Base-by-base conservation (phyloP, 2,888 invertebrate species). In the Bembecia ichneumoniformis region DNA sequence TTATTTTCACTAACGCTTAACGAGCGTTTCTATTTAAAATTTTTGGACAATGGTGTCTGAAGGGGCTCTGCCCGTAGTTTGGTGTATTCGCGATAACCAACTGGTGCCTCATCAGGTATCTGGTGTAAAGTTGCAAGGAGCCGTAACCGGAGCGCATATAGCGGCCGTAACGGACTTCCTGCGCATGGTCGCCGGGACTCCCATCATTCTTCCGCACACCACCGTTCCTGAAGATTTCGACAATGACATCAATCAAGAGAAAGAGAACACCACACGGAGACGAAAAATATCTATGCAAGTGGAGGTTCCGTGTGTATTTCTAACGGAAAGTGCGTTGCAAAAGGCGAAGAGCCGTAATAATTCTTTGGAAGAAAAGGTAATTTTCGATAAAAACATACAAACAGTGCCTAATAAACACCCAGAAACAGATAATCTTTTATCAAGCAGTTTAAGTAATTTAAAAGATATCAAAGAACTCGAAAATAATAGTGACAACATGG, bases 21-120 rank as follows among this genome's bases (percentile, higher is more conserved):
- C n/a, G n/a, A 10, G 14, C 40, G 13, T 40, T 3, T 13, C 11
- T 13, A 7, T 5, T 9, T 3, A 4, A 46, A 13, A 46, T 34
- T 44, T 13, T 10, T 40, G 7, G 16, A 89, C 77, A 71, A 90
- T 91, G 91, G 90, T 90, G 74, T 90, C 90, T 58, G 88, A 89
- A 74, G 89, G 89, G 75, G 82, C 87, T 68, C 63, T 88, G 78
- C 88, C 88, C 78, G 90, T 91, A 63, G 91, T 91, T 73, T 91
- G 91, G 91, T 91, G 91, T 86, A 84, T 89, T 72, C 89, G 90
- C 76, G 90, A 91, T 82, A 90, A 91, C 79, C 89, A 89, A 73
- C 90, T 91, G 87, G 89, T 91, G 71, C 91, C 91, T 58, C 88
- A 91, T 57, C 90, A 91, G 73, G 84, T 91, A 59, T 90, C 91